Conservation (phyloP, 2,797 vertebrate genomes). For the Discoglossus pictus region DNA sequence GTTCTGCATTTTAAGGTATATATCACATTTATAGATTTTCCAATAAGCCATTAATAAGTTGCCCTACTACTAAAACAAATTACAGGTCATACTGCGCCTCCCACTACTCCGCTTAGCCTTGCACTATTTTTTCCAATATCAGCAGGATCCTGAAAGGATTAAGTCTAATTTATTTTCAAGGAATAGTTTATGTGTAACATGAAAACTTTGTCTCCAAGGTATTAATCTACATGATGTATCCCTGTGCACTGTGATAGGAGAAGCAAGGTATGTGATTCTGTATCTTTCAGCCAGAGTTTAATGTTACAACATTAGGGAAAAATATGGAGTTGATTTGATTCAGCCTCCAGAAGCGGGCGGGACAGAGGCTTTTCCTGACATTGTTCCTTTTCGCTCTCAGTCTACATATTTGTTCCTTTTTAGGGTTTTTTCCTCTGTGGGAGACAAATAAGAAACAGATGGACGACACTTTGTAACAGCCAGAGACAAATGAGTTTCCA, state of each 20-base stretch:
- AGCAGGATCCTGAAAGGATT: constrained; percentile 2
- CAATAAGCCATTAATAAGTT: no score
- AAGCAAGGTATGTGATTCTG: no score
- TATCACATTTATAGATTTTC: no score
- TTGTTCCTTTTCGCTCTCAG: constrained; percentile 5
- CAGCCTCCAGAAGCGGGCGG: neutral
- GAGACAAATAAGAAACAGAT: constrained; percentile 33
- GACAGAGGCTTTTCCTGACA: neutral
- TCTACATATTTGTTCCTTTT: neutral
- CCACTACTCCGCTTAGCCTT: neutral
- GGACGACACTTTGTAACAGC: constrained; percentile 27
- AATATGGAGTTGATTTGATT: neutral
- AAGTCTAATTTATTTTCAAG: neutral
- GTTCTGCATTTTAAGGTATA: no score
- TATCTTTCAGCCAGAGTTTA: neutral
- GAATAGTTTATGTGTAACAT: constrained; percentile 10
- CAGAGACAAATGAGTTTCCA: constrained; percentile 17
- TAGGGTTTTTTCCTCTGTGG: constrained; percentile 3
- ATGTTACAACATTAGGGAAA: neutral
- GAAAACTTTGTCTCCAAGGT: neutral
- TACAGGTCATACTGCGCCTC: neutral
- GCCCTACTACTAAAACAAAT: no score
- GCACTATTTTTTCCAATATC: neutral
- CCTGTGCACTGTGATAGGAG: neutral
- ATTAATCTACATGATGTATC: neutral